phyloP scores from a whole-genome alignment of 1,140 invertebrate genomes.

The Drosophila bifasciata region DNA sequence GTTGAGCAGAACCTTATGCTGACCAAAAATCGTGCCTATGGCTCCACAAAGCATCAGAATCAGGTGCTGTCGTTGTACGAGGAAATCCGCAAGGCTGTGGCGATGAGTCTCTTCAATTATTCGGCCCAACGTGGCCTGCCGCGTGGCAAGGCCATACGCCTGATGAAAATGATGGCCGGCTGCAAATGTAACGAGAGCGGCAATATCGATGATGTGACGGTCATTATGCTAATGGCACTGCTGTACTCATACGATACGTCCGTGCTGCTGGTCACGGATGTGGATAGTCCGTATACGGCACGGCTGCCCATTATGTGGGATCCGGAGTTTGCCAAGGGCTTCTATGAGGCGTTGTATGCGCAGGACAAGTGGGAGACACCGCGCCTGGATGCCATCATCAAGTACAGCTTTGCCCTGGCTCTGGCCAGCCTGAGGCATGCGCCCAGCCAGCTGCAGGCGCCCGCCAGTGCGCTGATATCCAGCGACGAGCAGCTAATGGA shows the following conservation, averaged over 20 bases:
- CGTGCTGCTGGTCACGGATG: constrained; percentile 88
- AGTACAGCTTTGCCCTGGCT: constrained; percentile 92
- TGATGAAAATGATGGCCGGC: constrained; percentile 79
- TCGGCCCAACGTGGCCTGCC: constrained; percentile 92
- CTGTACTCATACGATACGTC: constrained; percentile 94
- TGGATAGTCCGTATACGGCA: constrained; percentile 88
- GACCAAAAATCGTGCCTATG: constrained; percentile 94
- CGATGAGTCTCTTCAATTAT: constrained; percentile 94
- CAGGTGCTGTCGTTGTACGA: constrained; percentile 92
- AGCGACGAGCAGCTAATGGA: constrained; percentile 91
- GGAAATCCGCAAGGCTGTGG: constrained; percentile 91
- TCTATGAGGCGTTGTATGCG: constrained; percentile 84
- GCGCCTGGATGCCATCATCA: constrained; percentile 89
- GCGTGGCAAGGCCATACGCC: constrained; percentile 86
- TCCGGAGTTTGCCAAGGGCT: constrained; percentile 87
- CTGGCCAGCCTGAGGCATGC: constrained; percentile 89
- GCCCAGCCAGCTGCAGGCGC: constrained; percentile 62
- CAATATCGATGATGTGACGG: constrained; percentile 89
- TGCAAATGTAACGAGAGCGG: constrained; percentile 85
- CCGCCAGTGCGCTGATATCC: constrained; percentile 84
- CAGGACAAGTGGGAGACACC: constrained; percentile 86
- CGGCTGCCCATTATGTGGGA: constrained; percentile 90
- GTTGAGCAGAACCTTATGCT: constrained; percentile 87
- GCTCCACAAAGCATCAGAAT: constrained; percentile 92
- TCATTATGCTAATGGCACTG: constrained; percentile 92